phyloP scores from a whole-genome alignment of 2,888 invertebrate genomes.

The Nomada ruficornis region DNA sequence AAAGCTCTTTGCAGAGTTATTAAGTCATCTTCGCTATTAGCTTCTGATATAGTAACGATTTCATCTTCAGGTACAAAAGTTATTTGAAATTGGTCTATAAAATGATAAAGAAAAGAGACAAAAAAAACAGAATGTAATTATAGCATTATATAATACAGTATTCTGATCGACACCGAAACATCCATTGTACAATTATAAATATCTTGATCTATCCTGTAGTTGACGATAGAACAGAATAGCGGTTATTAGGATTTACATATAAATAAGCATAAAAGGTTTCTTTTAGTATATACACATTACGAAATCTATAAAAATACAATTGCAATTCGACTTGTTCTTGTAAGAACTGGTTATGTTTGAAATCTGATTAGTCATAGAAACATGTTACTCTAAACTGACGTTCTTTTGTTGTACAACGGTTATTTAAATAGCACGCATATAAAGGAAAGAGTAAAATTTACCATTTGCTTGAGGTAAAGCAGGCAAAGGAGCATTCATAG shows the following conservation, averaged over 20 bases:
- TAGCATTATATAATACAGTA: neutral
- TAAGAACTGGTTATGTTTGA: neutral
- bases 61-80: conserved; percentile 80
- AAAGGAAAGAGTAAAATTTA: conserved; percentile 45
- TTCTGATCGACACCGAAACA: conserved; percentile 14
- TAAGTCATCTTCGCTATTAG: conserved; percentile 75
- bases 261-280: neutral
- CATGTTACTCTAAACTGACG: neutral
- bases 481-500: conserved; percentile 74
- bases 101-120: conserved; percentile 46
- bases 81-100: conserved; percentile 77
- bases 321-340: neutral
- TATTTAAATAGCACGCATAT: neutral
- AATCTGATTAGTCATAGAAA: neutral
- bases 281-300: neutral
- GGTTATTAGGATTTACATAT: neutral
- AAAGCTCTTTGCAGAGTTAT: conserved; percentile 78
- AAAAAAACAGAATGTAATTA: conserved; percentile 22
- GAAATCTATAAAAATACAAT: neutral
- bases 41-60: conserved; percentile 78
- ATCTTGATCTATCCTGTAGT: neutral
- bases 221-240: neutral
- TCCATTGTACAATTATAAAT: conserved; percentile 17
- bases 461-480: conserved; percentile 76
- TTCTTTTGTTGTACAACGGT: neutral